phyloP scores from a whole-genome alignment of 2,113 vertebrate species.

The Centropristis striata region DNA sequence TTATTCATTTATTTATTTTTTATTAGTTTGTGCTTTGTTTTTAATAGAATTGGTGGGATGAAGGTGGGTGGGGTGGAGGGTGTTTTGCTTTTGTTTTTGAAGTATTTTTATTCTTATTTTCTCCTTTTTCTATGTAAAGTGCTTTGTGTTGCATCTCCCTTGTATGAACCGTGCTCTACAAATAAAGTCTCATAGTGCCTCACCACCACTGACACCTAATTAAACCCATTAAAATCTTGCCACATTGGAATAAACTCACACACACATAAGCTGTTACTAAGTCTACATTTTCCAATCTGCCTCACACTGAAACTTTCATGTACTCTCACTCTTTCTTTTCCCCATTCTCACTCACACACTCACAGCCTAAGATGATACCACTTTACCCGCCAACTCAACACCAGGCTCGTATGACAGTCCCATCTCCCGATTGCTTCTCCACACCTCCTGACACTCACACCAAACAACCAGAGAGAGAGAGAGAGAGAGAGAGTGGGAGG shows the following conservation, averaged over 20 bases:
- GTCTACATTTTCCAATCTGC: background rate
- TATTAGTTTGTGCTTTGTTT: no score
- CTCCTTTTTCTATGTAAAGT: no score
- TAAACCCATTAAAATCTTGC: slow-evolving; percentile 2
- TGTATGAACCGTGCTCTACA: no score
- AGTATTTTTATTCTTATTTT: no score
- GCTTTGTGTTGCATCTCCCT: no score
- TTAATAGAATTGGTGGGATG: no score
- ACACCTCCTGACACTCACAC: slow-evolving; percentile 29
- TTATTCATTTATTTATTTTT: no score
- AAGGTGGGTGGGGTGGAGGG: no score
- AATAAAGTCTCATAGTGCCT: background rate
- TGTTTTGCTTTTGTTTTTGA: no score
- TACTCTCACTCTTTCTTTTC: background rate
- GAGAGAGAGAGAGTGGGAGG: slow-evolving; percentile 12
- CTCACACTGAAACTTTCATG: slow-evolving; percentile 11
- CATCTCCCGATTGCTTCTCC: slow-evolving; percentile 9
- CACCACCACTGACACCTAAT: slow-evolving; percentile 2
- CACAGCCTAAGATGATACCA: slow-evolving; percentile 11
- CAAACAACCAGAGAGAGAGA: slow-evolving; percentile 25
- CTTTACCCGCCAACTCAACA: slow-evolving; percentile 38
- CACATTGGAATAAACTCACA: background rate
- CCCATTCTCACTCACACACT: background rate
- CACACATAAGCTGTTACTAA: background rate
- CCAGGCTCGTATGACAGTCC: slow-evolving; percentile 36